phyloP scores from a whole-genome alignment of 2,888 invertebrate genomes.

The Tenthredo amoena region DNA sequence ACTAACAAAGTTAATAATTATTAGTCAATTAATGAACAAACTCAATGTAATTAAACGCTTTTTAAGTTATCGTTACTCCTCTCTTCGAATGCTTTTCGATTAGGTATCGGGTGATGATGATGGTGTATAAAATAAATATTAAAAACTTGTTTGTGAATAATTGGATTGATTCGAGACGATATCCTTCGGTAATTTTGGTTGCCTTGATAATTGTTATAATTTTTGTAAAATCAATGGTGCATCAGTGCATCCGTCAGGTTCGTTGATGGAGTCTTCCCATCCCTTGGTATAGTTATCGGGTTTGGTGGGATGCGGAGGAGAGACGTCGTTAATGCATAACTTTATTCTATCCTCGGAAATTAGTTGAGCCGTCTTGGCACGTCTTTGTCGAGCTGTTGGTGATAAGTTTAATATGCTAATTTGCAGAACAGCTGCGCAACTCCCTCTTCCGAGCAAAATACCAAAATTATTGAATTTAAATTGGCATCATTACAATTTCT shows the following conservation, averaged over 20 bases:
- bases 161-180: background rate
- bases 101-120: no score
- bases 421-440: slow-evolving; percentile 76
- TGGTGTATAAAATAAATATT: no score
- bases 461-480: slow-evolving; percentile 78
- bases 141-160: background rate
- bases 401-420: slow-evolving; percentile 79
- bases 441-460: slow-evolving; percentile 71
- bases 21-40: background rate
- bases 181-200: background rate
- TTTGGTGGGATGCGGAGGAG: slow-evolving; percentile 53
- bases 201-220: background rate
- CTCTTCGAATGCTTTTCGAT: background rate
- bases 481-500: slow-evolving; percentile 77
- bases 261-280: slow-evolving; percentile 3
- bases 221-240: background rate
- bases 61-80: background rate
- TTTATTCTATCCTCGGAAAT: slow-evolving; percentile 77
- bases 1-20: background rate
- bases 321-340: slow-evolving; percentile 64
- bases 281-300: slow-evolving; percentile 28
- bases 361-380: slow-evolving; percentile 78
- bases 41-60: background rate
- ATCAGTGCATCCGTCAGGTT: slow-evolving; percentile 13
- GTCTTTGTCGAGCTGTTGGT: slow-evolving; percentile 78